Evolutionary conservation across 2,888 invertebrate species (phyloP), one percentile per base, ranked within the genome.

Genomic region (Chymomyza fuscimana): DNA sequence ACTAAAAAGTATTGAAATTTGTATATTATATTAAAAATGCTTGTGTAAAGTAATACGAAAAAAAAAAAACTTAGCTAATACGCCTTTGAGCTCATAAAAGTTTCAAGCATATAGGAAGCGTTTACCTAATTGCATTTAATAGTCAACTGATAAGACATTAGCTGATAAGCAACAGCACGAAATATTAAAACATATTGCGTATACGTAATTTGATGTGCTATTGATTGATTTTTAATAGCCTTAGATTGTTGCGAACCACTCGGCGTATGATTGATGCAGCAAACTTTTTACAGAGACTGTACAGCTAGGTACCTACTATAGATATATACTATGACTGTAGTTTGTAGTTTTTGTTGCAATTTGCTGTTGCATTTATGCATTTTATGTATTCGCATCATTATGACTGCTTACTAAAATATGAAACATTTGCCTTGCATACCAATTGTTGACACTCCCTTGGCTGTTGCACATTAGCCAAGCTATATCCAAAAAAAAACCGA

Each of bases 161-260:
- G 22, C 5, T 25, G 58, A 58, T 58, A 58, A 58, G 58, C 58
- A 58, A 4, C 16, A 19, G 1, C 19, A 54, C 16, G 22, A 54
- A 54, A 54, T 54, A 22, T 22, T 9, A 54, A 19, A 54, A 19
- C 22, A 19, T n/a, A 54, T 54, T 54, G 54, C 22, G 16, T 54
- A 54, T 54, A 54, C 12, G 40, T 46, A 46, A 46, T 80, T 75
- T 58, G 22, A 83, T 86, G 69, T 72, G 88, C 81, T 72, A 83
- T 83, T 83, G 83, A 83, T 83, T 83, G 83, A 83, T 88, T 83
- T 83, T 83, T 83, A 88, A 83, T 88, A 87, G 82, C 88, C 84
- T 84, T 82, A 82, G 40, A 12, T 58, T 58, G 25, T 9, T 16
- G 22, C 65, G 56, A 65, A 73, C 77, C 88, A 86, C 87, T 74